Evolutionary conservation across 2,797 vertebrate genomes (phyloP).

Genomic region (Cirrhinus molitorella): DNA sequence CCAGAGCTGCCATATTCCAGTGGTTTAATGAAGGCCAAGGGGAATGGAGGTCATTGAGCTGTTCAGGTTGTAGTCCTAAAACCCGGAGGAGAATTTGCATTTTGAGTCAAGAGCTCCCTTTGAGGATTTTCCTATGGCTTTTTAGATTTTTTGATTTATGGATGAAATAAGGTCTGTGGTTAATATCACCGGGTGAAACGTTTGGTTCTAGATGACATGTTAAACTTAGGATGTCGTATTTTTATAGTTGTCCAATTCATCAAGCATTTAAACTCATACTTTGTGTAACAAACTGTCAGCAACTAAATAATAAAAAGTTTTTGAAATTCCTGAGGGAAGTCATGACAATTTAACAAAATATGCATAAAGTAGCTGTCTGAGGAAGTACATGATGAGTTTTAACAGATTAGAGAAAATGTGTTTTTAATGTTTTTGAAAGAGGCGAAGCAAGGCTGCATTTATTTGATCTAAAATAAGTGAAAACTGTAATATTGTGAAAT

Average conservation of each 20-base stretch:
- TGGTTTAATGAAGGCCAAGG: conserved; percentile 37
- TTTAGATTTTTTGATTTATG: neutral
- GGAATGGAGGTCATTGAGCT: conserved; percentile 27
- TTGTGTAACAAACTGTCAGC: neutral
- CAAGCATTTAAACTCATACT: neutral
- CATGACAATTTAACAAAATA: neutral
- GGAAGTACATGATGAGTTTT: neutral
- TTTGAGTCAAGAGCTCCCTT: neutral
- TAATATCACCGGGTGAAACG: neutral
- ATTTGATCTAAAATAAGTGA: neutral
- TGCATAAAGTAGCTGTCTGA: neutral
- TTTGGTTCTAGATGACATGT: neutral
- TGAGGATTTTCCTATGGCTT: neutral
- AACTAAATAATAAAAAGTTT: neutral
- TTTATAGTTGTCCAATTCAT: neutral
- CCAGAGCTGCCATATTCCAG: conserved; percentile 51
- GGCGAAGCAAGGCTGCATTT: neutral
- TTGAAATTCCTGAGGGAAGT: neutral
- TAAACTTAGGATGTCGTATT: neutral
- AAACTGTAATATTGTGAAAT: neutral
- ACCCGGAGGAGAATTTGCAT: conserved; percentile 3
- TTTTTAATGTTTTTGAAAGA: neutral
- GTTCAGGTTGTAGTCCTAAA: conserved; percentile 27
- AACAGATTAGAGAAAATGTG: neutral
- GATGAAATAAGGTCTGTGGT: neutral